Percentiles rank a stretch among this genome's conserved stretches.
Conservation (phyloP, 2,113 vertebrate genomes). For the Lathamus discolor region DNA sequence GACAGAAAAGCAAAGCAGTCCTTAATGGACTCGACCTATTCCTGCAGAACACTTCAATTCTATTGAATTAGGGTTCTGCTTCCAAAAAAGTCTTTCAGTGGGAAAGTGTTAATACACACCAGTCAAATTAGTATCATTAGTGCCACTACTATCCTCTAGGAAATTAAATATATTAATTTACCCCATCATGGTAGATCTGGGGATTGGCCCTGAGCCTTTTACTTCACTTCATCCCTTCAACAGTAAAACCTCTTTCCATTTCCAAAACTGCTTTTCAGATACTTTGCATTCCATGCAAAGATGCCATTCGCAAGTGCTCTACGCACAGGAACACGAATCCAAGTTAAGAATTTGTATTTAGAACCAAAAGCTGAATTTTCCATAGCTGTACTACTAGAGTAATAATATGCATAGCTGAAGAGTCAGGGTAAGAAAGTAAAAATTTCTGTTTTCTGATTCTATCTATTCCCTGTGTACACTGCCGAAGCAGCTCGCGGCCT, state of each 20-base stretch:
- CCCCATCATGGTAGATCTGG: background rate
- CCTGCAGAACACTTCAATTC: background rate
- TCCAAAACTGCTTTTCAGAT: background rate
- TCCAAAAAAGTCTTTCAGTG: background rate
- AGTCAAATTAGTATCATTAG: background rate
- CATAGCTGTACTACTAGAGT: background rate
- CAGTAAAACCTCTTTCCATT: background rate
- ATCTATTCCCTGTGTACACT: background rate
- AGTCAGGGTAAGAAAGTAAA: background rate
- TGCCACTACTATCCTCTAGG: background rate
- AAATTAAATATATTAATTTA: background rate
- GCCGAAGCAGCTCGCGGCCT: background rate
- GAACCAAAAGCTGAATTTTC: background rate
- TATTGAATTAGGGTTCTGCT: background rate
- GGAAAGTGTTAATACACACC: background rate
- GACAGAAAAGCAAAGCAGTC: background rate
- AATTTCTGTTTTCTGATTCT: background rate
- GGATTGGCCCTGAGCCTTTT: background rate
- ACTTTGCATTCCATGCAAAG: background rate
- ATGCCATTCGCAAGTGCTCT: background rate
- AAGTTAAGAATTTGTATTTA: background rate
- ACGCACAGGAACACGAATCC: background rate
- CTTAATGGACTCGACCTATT: background rate
- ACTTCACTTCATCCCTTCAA: background rate
- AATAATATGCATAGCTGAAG: background rate